Base-by-base conservation (phyloP, 2,888 invertebrate genomes). In the Hololepta plana region DNA sequence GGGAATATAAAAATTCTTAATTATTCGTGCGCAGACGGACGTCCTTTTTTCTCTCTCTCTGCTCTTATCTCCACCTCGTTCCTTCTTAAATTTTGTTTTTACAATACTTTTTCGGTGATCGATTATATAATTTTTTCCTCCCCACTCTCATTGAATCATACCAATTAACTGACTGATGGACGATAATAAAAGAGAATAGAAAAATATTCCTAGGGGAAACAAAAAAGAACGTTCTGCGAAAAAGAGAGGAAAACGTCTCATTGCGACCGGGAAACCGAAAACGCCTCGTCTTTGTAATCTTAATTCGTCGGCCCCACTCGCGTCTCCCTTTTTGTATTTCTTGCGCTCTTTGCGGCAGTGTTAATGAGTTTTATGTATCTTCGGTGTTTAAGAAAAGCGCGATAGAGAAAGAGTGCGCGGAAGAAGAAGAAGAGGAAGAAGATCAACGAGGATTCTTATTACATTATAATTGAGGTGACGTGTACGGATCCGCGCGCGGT, bases 371-470 rank as follows among this genome's bases (percentile, higher is more conserved):
- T 29, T 24, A 8, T 8, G 17, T 17, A 17, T 8, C 6, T 8
- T 17, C 8, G 17, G n/a, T n/a, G n/a, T n/a, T n/a, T n/a, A 6
- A 8, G 8, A 29, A 20, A 29, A 15, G 24, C 23, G 14, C 28
- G 16, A 12, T 23, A 15, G 16, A 15, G 23, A 23, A 13, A 12
- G 26, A 7, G 11, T 23, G 21, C 22, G 22, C 14, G 16, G 16
- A 14, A 7, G 21, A 9, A 27, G 21, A 26, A 12, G 15, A 15
- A 22, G 16, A 32, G 46, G 49, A 45, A 45, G 41, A 49, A n/a
- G n/a, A n/a, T n/a, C n/a, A n/a, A n/a, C n/a, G n/a, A n/a, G n/a
- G 51, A 51, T 53, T 55, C 53, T 55, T 55, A 54, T 55, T 55
- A 54, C 55, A 47, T 55, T 53, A 54, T 55, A 55, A 55, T 55